phyloP scores from a whole-genome alignment of 23 tunicate species.

The Ascidia mentula region DNA sequence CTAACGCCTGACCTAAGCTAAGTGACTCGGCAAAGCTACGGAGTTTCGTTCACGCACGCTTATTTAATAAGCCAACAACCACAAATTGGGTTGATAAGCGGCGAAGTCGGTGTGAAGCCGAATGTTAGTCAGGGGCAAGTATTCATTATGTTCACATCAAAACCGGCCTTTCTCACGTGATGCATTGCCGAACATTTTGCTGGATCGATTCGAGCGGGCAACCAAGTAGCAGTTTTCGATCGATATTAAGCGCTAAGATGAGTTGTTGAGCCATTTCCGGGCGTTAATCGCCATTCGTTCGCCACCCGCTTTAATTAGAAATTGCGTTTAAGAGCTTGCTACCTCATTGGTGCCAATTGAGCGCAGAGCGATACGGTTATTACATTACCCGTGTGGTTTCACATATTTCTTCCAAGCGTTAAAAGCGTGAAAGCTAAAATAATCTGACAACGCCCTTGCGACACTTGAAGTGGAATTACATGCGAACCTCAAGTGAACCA shows the following conservation, averaged over 20 bases:
- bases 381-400: neutral
- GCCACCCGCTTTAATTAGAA: neutral
- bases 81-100: too few relatives aligned
- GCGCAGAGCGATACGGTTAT: neutral
- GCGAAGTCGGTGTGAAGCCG: neutral
- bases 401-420: neutral
- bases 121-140: too few relatives aligned
- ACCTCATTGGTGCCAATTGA: too few relatives aligned
- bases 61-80: too few relatives aligned
- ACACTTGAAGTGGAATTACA: neutral
- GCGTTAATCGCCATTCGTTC: neutral
- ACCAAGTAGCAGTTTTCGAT: neutral
- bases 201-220: neutral
- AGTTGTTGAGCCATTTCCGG: neutral
- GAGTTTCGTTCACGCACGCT: too few relatives aligned
- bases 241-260: neutral
- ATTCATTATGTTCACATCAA: too few relatives aligned
- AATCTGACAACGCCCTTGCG: neutral
- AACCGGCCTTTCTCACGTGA: neutral
- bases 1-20: too few relatives aligned
- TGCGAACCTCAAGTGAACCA: neutral
- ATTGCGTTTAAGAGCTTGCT: neutral
- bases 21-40: too few relatives aligned
- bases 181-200: neutral
- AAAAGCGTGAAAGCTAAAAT: slow-evolving; percentile 4